These are phyloP conservation scores for Erythrolamprus reginae DNA, from an alignment of 2,113 vertebrate species.

Conservation along the genomic window DNA sequence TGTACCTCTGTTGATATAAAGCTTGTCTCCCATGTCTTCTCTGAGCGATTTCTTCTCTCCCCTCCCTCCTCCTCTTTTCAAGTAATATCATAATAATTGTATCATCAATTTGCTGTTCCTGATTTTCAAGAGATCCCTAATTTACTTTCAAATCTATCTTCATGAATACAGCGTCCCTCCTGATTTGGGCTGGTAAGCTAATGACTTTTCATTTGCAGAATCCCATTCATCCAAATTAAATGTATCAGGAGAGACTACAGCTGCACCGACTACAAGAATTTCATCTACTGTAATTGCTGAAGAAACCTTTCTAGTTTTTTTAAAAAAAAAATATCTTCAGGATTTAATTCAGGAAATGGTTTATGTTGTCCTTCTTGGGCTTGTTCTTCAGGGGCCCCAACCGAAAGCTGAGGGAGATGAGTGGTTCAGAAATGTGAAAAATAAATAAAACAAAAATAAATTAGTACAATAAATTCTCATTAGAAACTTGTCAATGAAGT, in stretches of 20 bases:
- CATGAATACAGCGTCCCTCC: constrained; percentile 23
- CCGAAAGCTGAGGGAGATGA: neutral
- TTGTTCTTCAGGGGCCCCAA: neutral
- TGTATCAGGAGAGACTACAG: neutral
- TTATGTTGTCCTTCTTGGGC: neutral
- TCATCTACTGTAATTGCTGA: neutral
- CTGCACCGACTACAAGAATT: neutral
- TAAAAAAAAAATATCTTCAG: neutral
- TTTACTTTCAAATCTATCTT: constrained; percentile 33
- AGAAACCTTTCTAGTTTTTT: neutral
- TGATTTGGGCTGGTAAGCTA: constrained; percentile 33
- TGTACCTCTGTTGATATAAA: constrained; percentile 4
- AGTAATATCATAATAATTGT: constrained; percentile 19
- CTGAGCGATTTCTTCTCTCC: neutral
- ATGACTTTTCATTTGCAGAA: constrained; percentile 32
- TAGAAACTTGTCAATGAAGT: neutral
- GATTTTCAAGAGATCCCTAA: constrained; percentile 17
- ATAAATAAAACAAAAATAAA: neutral
- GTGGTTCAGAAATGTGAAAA: neutral
- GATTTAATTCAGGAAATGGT: neutral
- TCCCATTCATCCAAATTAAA: constrained; percentile 27
- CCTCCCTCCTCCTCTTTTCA: neutral
- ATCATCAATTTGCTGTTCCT: constrained; percentile 12
- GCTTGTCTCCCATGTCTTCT: neutral
- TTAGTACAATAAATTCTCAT: neutral